These are phyloP conservation scores for Pyrgilauda ruficollis DNA, from an alignment of 2,113 vertebrate species.

Conservation along the genomic window DNA sequence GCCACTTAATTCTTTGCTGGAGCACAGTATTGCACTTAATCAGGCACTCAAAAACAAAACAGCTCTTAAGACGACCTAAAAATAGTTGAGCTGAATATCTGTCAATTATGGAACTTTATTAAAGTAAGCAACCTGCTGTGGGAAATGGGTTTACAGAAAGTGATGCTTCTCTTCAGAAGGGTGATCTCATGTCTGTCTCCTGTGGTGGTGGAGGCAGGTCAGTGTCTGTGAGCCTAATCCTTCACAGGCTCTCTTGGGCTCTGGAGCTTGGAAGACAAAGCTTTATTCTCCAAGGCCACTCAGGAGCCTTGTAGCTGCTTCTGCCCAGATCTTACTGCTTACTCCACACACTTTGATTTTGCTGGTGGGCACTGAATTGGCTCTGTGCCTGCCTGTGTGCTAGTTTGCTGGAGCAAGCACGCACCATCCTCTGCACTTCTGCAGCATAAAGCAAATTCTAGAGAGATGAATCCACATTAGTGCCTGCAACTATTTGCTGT, in stretches of 20 bases:
- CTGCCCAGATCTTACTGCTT: neutral
- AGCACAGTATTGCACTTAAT: slow-evolving; percentile 40
- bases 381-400: neutral
- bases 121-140: slow-evolving; percentile 26
- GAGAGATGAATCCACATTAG: neutral
- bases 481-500: neutral
- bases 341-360: neutral
- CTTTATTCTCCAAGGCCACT: slow-evolving; percentile 16
- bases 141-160: neutral
- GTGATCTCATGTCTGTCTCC: neutral
- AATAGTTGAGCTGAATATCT: slow-evolving; percentile 25
- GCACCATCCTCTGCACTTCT: neutral
- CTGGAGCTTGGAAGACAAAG: neutral
- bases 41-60: slow-evolving; percentile 27
- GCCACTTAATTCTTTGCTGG: slow-evolving; percentile 42
- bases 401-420: neutral
- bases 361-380: neutral
- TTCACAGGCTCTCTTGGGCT: neutral
- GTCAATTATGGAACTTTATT: slow-evolving; percentile 37
- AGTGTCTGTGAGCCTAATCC: neutral
- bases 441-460: neutral
- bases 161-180: neutral
- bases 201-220: neutral
- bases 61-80: slow-evolving; percentile 21
- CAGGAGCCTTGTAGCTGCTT: neutral